Base-by-base conservation (phyloP, 23 tunicate species). In the Trididemnum nubilum region DNA sequence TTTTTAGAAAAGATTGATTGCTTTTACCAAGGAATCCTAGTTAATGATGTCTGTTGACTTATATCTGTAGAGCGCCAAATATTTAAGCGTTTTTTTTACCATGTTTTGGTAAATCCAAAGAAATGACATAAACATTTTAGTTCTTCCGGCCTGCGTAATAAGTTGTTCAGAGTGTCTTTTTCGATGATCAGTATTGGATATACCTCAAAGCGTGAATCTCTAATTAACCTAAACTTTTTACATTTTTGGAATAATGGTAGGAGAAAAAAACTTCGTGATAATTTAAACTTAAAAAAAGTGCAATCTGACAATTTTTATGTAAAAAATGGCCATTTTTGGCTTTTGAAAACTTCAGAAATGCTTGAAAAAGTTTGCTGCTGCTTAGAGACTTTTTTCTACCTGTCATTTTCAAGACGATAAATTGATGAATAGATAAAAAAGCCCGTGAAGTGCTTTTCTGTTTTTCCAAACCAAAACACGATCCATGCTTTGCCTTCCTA, bases 161-260 rank as follows among this genome's bases (percentile, higher is more conserved):
- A 61, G 27, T 25, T 21, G 26, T 61, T 15, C 4, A 21, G 67
- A 61, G 67, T 61, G 67, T 15, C 5, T 61, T 26, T 61, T 44
- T 44, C 54, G 5, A 15, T 61, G n/a, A 61, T 61, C 26, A 61
- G n/a, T 22, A 61, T 61, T 61, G 67, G 67, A 61, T 61, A 61
- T 15, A 61, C 67, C 67, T 61, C 67, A 61, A 61, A 61, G 67
- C 67, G 67, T 67, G 74, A 33, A 67, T 31, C 38, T 33, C 74
- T 67, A 67, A 67, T 67, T 67, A 67, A 67, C 74, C n/a, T 67
- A 67, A 67, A 67, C 37, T 67, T 67, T 67, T 67, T 61, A 61
- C 67, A 67, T 33, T 31, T 67, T 3, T 30, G 38, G 38, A 67
- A 67, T 31, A 67, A 67, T 67, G 31, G 4, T 30, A 5, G 38